A percentile compares a stretch with the other conserved stretches of the same genome.
phyloP scores from a whole-genome alignment of 2,797 vertebrate genomes.

The Pempheris klunzingeri region DNA sequence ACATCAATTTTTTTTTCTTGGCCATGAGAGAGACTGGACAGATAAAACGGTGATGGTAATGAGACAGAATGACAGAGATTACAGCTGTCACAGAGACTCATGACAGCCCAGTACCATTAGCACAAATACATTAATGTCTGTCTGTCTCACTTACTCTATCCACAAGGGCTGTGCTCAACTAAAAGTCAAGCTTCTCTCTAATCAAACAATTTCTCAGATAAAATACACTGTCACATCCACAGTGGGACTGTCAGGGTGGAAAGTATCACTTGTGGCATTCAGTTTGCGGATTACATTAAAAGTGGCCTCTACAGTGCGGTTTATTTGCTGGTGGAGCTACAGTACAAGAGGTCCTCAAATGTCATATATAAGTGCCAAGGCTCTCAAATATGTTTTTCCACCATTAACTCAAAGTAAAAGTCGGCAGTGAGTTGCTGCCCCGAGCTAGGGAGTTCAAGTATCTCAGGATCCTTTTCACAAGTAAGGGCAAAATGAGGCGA shows the following conservation, averaged over 20 bases:
- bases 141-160: background rate
- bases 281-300: background rate
- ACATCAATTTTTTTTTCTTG: background rate
- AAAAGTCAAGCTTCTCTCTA: background rate
- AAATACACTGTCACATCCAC: background rate
- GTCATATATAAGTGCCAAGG: background rate
- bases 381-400: background rate
- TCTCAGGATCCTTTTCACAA: no score
- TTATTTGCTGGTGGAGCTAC: no score
- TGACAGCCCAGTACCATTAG: conserved; percentile 4
- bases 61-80: conserved; percentile 11
- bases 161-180: background rate
- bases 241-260: background rate
- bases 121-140: background rate
- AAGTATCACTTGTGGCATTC: background rate
- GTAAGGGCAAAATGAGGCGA: no score
- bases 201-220: background rate
- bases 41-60: background rate
- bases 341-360: background rate
- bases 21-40: background rate
- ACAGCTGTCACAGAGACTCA: background rate
- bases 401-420: conserved; percentile 1
- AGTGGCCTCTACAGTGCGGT: background rate
- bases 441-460: no score
- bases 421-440: no score